Percentiles rank a stretch among this genome's conserved stretches.
phyloP scores from a whole-genome alignment of 1,140 invertebrate genomes.

The Magallana gigas region DNA sequence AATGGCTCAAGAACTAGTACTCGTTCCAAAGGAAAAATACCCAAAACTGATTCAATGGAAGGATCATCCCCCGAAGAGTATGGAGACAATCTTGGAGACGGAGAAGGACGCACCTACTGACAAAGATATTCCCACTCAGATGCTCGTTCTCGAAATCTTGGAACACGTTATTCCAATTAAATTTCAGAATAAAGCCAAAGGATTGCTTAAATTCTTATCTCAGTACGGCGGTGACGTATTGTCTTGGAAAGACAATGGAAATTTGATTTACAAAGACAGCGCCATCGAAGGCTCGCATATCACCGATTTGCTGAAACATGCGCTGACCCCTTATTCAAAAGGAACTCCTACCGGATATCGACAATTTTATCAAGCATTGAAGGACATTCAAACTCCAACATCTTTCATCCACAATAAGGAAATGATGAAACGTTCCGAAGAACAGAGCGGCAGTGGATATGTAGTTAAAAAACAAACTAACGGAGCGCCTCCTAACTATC shows the following conservation, averaged over 20 bases:
- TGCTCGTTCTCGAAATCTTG: not conserved
- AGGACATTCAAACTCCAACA: constrained; percentile 17
- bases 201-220: not conserved
- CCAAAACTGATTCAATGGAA: not conserved
- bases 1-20: constrained; percentile 38
- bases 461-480: not conserved
- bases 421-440: not conserved
- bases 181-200: constrained; percentile 26
- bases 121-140: not conserved
- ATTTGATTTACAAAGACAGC: constrained; percentile 27
- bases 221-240: not conserved
- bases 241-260: not conserved
- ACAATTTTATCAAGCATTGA: constrained; percentile 5
- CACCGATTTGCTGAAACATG: constrained; percentile 15
- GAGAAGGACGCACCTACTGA: not conserved
- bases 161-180: not conserved
- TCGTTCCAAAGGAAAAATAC: constrained; percentile 28
- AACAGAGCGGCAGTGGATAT: constrained; percentile 10
- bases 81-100: not conserved
- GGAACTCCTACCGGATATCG: constrained; percentile 1
- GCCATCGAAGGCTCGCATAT: constrained; percentile 12
- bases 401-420: not conserved
- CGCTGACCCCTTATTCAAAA: not conserved
- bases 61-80: not conserved
- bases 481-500: not conserved